Conservation (phyloP, 2,113 vertebrate species). For the Hyaena hyaena region DNA sequence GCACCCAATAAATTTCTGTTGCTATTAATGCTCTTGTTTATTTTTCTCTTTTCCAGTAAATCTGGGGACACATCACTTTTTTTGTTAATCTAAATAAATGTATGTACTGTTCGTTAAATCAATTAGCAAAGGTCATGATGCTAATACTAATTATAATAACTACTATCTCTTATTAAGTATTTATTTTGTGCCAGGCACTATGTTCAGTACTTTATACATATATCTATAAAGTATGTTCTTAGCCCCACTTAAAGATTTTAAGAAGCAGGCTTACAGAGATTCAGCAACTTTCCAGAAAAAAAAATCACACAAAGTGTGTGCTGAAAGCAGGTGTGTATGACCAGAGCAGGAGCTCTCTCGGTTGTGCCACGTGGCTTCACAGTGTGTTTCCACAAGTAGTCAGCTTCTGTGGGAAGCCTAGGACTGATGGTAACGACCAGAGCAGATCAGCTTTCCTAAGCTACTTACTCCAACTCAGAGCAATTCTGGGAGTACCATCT, state of each 20-base stretch:
- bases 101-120: background rate
- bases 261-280: background rate
- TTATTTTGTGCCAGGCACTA: background rate
- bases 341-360: background rate
- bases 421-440: no score
- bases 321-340: background rate
- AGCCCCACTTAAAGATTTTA: background rate
- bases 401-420: background rate
- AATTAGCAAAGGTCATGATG: background rate
- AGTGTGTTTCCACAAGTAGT: accelerated
- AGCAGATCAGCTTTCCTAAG: background rate
- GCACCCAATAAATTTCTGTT: background rate
- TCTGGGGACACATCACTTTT: background rate
- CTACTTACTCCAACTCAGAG: background rate
- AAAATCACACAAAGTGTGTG: background rate
- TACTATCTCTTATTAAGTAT: background rate
- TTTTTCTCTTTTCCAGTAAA: background rate
- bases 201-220: background rate
- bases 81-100: constrained; percentile 25
- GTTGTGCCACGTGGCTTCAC: background rate
- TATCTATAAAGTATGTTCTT: background rate
- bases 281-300: background rate
- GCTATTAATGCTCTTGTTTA: background rate
- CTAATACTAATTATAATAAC: background rate
- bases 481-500: background rate